Evolutionary conservation across 2,888 invertebrate genomes (phyloP), one percentile per base, ranked within the genome.

Genomic region (Pherbina coryleti): DNA sequence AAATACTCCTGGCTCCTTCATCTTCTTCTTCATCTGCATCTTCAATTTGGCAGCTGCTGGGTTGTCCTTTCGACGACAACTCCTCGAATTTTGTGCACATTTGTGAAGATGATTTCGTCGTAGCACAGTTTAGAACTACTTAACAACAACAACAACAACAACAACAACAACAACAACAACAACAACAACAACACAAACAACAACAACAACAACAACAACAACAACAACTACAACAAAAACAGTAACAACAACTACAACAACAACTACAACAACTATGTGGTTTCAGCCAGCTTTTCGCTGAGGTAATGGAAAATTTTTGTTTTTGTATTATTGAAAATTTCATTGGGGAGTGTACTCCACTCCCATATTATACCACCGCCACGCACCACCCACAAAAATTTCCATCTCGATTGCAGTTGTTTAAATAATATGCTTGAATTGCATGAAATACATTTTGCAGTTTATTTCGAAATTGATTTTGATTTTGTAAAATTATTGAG

Each of bases 381-480:
- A 9, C n/a, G 17, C 22, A 11, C 44, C 5, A 14, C 5, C 28
- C 57, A 25, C 25, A 11, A 7, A 28, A 14, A 60, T 22, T 22
- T 60, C 57, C 74, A 60, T 60, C 34, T 74, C 73, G 49, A 28
- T 62, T 62, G 66, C 74, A 74, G 74, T 74, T 74, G 74, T 66
- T 74, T 66, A 74, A 74, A 74, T 66, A 66, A 64, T 62, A 73
- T 73, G 73, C 73, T 73, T 73, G 62, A 73, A 62, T 73, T 73
- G 73, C 73, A 73, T 73, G 60, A 73, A 73, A 62, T 73, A 60
- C 22, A 60, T 49, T 73, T 19, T 7, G 49, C 28, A 53, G 34
- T 73, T 73, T 62, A 73, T 60, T 73, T 73, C 62, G n/a, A 62
- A 73, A 73, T 73, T 73, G 73, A 73, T 73, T 73, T 73, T 62